A percentile compares a stretch with the other conserved stretches of the same genome.
Conservation (phyloP, 1,140 invertebrate genomes). For the Drosophila murphyi region DNA sequence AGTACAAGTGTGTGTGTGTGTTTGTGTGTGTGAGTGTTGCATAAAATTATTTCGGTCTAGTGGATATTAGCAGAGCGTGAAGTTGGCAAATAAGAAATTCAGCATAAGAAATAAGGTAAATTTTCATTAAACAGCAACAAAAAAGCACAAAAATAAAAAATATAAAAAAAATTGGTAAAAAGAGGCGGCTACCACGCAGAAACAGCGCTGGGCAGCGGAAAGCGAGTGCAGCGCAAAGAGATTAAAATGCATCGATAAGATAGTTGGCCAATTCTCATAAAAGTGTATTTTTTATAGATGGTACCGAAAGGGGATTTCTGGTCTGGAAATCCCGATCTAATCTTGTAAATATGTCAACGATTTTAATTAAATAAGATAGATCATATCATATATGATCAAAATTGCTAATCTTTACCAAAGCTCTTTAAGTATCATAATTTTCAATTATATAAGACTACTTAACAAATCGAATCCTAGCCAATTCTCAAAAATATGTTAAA, state of each 20-base stretch:
- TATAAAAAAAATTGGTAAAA: constrained; percentile 42
- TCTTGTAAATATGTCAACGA: too few relatives aligned
- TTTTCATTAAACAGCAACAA: constrained; percentile 74
- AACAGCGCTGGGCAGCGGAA: constrained; percentile 5
- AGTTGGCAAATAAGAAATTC: constrained; percentile 84
- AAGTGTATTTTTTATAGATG: background rate
- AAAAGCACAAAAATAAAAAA: constrained; percentile 30
- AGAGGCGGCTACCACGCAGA: constrained; percentile 47
- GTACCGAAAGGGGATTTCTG: constrained; percentile 12
- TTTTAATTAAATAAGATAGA: too few relatives aligned
- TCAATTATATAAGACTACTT: too few relatives aligned
- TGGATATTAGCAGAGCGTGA: constrained; percentile 84
- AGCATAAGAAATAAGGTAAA: constrained; percentile 69
- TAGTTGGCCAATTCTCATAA: constrained; percentile 15
- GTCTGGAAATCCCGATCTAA: background rate
- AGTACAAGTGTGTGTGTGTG: constrained; percentile 22
- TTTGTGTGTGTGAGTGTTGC: constrained; percentile 75
- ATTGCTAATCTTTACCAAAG: too few relatives aligned
- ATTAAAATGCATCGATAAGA: constrained; percentile 36
- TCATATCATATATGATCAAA: too few relatives aligned
- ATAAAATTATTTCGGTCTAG: constrained; percentile 85
- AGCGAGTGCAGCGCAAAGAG: constrained; percentile 21
- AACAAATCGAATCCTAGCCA: too few relatives aligned
- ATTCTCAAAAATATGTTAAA: too few relatives aligned
- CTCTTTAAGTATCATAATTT: too few relatives aligned